phyloP scores from a whole-genome alignment of 1,140 invertebrate genomes.

The Drosophila leontia region DNA sequence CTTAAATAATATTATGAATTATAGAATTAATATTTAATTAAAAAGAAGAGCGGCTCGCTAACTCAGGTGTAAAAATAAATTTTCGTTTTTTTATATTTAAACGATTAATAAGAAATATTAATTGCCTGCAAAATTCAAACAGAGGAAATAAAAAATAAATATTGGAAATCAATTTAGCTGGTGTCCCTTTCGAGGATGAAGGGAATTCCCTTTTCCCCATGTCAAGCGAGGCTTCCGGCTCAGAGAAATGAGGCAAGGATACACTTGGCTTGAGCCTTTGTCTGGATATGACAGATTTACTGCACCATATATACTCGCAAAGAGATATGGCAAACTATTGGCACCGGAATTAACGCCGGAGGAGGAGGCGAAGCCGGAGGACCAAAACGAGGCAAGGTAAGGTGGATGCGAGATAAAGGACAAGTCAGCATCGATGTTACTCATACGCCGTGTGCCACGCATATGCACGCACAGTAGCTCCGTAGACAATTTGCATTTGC shows the following conservation, averaged over 20 bases:
- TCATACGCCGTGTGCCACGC: conserved; percentile 61
- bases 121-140: conserved; percentile 2
- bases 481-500: conserved; percentile 71
- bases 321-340: conserved; percentile 78
- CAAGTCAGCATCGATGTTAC: conserved; percentile 50
- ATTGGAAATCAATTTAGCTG: conserved; percentile 11
- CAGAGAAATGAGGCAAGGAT: neutral
- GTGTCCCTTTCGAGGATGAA: neutral
- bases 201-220: neutral
- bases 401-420: conserved; percentile 38
- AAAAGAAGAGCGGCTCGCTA: no score
- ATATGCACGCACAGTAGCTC: conserved; percentile 21
- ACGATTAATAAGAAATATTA: neutral
- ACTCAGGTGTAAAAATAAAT: neutral
- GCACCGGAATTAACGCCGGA: conserved; percentile 54
- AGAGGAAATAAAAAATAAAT: conserved; percentile 5
- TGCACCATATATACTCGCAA: conserved; percentile 74
- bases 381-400: conserved; percentile 31
- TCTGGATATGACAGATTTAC: conserved; percentile 74
- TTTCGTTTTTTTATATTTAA: neutral
- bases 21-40: no score
- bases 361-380: conserved; percentile 6
- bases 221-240: conserved; percentile 1
- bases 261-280: conserved; percentile 59
- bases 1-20: no score